Conservation (phyloP, 2,797 vertebrate genomes). For the Saxicola maurus region DNA sequence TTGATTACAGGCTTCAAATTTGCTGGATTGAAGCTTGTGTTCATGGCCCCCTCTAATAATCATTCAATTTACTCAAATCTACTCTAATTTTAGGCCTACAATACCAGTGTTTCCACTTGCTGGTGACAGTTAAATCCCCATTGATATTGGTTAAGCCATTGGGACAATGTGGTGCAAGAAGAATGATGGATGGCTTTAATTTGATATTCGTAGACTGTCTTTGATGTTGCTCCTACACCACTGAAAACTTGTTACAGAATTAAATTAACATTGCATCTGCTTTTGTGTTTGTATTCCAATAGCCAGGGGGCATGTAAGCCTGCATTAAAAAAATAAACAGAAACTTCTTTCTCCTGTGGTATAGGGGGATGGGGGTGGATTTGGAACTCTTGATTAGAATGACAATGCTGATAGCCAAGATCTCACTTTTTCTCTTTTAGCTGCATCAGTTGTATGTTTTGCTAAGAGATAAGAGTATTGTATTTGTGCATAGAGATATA, state of each 20-base stretch:
- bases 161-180: slow-evolving; percentile 54
- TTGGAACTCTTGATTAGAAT: not conserved
- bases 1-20: slow-evolving; percentile 39
- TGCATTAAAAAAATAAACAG: slow-evolving; percentile 17
- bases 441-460: not conserved
- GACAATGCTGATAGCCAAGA: not conserved
- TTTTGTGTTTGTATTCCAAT: slow-evolving; percentile 54
- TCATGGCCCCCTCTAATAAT: slow-evolving; percentile 33
- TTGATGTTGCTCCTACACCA: slow-evolving; percentile 65
- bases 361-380: accelerated
- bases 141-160: slow-evolving; percentile 57
- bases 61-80: slow-evolving; percentile 59
- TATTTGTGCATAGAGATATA: not conserved
- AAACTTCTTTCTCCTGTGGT: not conserved
- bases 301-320: slow-evolving; percentile 39
- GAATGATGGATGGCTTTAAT: slow-evolving; percentile 78
- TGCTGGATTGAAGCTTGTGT: not conserved
- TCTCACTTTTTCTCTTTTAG: not conserved
- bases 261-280: slow-evolving; percentile 72
- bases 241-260: slow-evolving; percentile 62
- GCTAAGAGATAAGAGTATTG: not conserved
- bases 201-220: slow-evolving; percentile 67
- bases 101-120: slow-evolving; percentile 40
- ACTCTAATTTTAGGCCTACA: slow-evolving; percentile 57
- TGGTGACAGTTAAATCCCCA: slow-evolving; percentile 59